Conservation (phyloP, 1,140 invertebrate genomes). For the Triops longicaudatus region DNA sequence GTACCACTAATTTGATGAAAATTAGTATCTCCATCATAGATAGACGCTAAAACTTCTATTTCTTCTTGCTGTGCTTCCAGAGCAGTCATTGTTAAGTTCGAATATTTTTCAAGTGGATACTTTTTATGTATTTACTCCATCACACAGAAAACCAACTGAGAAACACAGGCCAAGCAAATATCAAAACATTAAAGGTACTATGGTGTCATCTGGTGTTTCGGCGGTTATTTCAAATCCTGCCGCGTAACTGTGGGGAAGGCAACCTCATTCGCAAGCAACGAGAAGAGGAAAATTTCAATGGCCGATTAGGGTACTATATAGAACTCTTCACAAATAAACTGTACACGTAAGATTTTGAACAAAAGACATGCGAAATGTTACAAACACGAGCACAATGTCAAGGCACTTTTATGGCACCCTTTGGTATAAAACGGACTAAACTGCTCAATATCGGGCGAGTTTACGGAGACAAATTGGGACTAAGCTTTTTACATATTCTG, state of each 20-base stretch:
- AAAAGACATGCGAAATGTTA: neutral
- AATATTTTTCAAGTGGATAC: neutral
- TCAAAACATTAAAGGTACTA: too few species aligned
- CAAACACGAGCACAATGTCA: neutral
- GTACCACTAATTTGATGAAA: slow-evolving; percentile 71
- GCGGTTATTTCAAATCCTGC: neutral
- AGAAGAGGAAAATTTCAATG: neutral
- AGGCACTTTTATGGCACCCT: slow-evolving; percentile 9
- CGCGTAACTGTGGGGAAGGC: neutral
- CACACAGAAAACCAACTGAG: too few species aligned
- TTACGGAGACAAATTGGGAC: neutral
- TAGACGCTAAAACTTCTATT: slow-evolving; percentile 79
- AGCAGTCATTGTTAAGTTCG: slow-evolving; percentile 49
- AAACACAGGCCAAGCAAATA: too few species aligned
- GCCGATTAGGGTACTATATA: neutral
- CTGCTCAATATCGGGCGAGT: neutral
- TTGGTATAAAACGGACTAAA: slow-evolving; percentile 7
- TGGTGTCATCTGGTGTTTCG: too few species aligned
- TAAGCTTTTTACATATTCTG: neutral
- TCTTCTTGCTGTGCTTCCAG: slow-evolving; percentile 73
- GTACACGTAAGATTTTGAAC: neutral
- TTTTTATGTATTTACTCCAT: too few species aligned
- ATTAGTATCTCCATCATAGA: slow-evolving; percentile 83
- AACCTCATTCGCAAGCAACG: neutral
- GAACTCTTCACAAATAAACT: neutral